Evolutionary conservation across 2,113 vertebrate species (phyloP), one percentile per base, ranked within the genome.

Genomic region (Hiodon tergisus): DNA sequence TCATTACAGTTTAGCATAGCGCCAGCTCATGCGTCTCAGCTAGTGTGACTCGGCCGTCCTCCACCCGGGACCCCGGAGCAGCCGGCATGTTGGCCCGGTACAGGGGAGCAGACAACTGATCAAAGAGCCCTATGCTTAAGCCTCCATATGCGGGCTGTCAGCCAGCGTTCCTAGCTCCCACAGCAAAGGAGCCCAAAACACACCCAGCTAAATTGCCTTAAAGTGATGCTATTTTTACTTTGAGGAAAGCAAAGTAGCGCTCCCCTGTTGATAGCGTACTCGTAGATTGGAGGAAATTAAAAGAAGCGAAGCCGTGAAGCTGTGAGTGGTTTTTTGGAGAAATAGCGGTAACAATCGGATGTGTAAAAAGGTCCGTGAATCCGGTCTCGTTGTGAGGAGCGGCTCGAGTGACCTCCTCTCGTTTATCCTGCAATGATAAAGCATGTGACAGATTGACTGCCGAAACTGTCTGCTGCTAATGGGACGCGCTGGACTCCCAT

Each of bases 151-250:
- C 86, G 83, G 84, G 80, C 85, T 82, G 87, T 90, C 87, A 85
- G 83, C 74, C 82, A 85, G 85, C 83, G 84, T 86, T 84, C 89
- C 81, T 86, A 86, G 81, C 83, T 82, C 81, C 86, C 62, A 75
- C 79, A 77, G 73, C 80, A 84, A 81, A 5, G 51, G 54, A 11
- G 69, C 59, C 50, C 17, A 65, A 86, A 89, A 87, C 85, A 86
- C 86, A 87, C 67, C 80, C 85, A 78, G 87, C 85, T 84, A 87
- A 90, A 90, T 85, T 89, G 85, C 83, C 87, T 87, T 84, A 83
- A 86, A 90, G 88, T 85, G 85, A 59, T 88, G 85, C 87, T 89
- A 90, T 90, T 90, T 90, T 90, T 89, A 89, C 85, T 83, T 83
- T 85, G 81, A 80, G 80, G 78, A 86, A 84, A 82, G n/a, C 13